These are phyloP conservation scores for Tetramorium parvispinum DNA, from an alignment of 1,140 invertebrate species.

Conservation along the genomic window DNA sequence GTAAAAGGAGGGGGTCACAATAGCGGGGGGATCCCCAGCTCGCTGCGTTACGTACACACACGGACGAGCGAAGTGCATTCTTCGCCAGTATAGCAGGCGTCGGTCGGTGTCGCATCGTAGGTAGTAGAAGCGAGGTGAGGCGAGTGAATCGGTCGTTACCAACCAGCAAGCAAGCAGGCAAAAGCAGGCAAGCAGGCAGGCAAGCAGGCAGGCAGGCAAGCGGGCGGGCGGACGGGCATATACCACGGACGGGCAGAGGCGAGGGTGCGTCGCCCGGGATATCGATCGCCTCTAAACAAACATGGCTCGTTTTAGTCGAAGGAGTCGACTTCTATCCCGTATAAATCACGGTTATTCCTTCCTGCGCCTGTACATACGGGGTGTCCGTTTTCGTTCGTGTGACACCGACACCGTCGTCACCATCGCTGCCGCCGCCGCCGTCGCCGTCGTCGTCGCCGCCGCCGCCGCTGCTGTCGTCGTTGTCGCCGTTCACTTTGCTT, in stretches of 20 bases:
- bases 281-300: slow-evolving; percentile 69
- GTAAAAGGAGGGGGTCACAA: neutral
- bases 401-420: neutral
- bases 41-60: neutral
- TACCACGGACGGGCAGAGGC: slow-evolving; percentile 57
- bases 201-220: slow-evolving; percentile 17
- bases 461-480: neutral
- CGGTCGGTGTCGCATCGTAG: slow-evolving; percentile 42
- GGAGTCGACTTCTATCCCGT: slow-evolving; percentile 50
- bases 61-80: slow-evolving; percentile 42
- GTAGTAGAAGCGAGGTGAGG: slow-evolving; percentile 36
- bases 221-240: slow-evolving; percentile 34
- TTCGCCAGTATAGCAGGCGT: slow-evolving; percentile 49
- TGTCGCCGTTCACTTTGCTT: neutral
- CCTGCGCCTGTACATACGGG: slow-evolving; percentile 54
- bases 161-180: slow-evolving; percentile 43
- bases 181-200: slow-evolving; percentile 14
- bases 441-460: neutral
- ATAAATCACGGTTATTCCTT: slow-evolving; percentile 52
- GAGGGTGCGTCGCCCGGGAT: slow-evolving; percentile 58
- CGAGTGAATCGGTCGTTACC: slow-evolving; percentile 57
- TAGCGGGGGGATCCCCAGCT: neutral
- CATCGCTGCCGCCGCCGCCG: no score
- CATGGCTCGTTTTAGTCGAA: slow-evolving; percentile 63
- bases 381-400: slow-evolving; percentile 44